Percentiles rank a stretch among this genome's conserved stretches.
These are phyloP conservation scores for Carcharodon carcharias DNA, from an alignment of 2,797 vertebrate species.

Conservation along the genomic window DNA sequence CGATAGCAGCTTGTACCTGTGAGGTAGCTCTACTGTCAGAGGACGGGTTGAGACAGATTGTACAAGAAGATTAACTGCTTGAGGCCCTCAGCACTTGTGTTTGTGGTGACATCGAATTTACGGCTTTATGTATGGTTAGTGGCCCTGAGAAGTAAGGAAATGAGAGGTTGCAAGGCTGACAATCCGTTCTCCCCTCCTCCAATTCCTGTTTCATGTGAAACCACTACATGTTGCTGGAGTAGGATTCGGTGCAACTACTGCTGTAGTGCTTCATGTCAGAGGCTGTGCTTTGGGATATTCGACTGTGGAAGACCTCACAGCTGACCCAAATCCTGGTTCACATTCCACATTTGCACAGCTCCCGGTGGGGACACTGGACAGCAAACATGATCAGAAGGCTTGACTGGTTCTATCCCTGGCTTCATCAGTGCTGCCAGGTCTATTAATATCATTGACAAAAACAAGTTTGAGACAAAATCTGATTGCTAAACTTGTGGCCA, in stretches of 20 bases:
- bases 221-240: background rate
- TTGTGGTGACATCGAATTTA: background rate
- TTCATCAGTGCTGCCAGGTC: background rate
- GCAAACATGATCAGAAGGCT: background rate
- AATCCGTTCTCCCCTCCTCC: background rate
- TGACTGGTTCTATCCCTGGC: background rate
- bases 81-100: background rate
- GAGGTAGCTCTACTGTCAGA: background rate
- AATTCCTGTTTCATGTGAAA: background rate
- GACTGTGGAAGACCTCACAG: background rate
- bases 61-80: constrained; percentile 17
- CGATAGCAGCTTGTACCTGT: constrained; percentile 22
- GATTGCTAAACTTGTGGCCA: background rate
- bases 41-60: background rate
- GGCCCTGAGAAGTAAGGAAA: background rate
- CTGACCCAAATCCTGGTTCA: background rate
- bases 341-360: background rate
- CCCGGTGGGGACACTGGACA: background rate
- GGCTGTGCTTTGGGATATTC: background rate
- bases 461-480: background rate
- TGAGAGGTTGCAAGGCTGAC: background rate
- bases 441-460: background rate
- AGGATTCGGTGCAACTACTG: background rate
- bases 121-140: background rate
- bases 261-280: background rate